Percentiles rank a stretch among this genome's conserved stretches.
phyloP scores from a whole-genome alignment of 2,888 invertebrate species.

The Phaedon cochleariae region DNA sequence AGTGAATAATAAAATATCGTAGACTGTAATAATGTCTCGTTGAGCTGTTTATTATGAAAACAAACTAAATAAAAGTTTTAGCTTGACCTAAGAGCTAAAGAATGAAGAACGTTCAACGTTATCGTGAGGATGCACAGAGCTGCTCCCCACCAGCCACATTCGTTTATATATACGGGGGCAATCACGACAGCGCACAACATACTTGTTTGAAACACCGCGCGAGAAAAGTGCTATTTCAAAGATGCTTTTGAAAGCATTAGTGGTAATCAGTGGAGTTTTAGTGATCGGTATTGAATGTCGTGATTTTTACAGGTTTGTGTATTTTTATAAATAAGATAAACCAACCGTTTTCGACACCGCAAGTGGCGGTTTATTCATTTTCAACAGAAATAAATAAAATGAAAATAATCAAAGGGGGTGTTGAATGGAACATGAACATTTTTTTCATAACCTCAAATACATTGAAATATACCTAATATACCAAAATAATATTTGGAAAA shows the following conservation, averaged over 20 bases:
- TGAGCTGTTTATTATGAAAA: neutral
- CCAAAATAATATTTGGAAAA: too few relatives aligned
- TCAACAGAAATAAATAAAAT: too few relatives aligned
- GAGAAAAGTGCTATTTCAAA: slow-evolving; percentile 20
- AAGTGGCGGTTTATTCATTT: too few relatives aligned
- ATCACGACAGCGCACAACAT: slow-evolving; percentile 24
- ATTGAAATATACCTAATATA: too few relatives aligned
- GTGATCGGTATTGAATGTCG: slow-evolving; percentile 43
- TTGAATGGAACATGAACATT: too few relatives aligned
- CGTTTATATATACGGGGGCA: slow-evolving; percentile 47
- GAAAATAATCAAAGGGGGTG: too few relatives aligned
- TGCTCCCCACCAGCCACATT: slow-evolving; percentile 40
- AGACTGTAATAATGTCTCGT: too few relatives aligned
- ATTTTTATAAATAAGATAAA: neutral
- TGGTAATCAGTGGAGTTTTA: slow-evolving; percentile 39
- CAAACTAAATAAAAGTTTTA: neutral
- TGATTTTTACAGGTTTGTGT: slow-evolving; percentile 45
- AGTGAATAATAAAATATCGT: too few relatives aligned
- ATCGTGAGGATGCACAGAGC: slow-evolving; percentile 31
- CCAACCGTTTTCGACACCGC: too few relatives aligned
- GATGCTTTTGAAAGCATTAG: slow-evolving; percentile 44
- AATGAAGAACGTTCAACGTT: too few relatives aligned
- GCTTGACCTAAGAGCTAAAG: neutral
- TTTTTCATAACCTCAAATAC: too few relatives aligned
- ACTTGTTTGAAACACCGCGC: slow-evolving; percentile 22